A percentile compares a stretch with the other conserved stretches of the same genome.
Evolutionary conservation across 2,797 vertebrate genomes (phyloP).

Genomic region (Sparus aurata): DNA sequence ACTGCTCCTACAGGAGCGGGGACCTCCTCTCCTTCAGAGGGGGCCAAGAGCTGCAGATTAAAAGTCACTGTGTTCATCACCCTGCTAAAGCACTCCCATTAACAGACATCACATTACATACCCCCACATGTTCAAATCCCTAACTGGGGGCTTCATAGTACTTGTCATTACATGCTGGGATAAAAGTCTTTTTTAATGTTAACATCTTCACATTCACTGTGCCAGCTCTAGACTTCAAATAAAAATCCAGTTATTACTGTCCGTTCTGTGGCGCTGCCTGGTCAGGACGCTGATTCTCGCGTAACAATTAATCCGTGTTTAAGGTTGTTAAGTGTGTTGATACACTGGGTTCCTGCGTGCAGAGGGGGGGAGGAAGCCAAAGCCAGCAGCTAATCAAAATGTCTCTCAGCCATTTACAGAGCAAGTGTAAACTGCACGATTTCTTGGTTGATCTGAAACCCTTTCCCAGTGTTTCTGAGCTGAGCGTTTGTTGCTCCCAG

Average conservation of each 20-base stretch:
- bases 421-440: constrained; percentile 65
- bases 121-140: constrained; percentile 66
- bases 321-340: constrained; percentile 77
- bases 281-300: constrained; percentile 47
- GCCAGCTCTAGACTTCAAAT: constrained; percentile 57
- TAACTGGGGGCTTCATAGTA: constrained; percentile 57
- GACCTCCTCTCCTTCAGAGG: constrained; percentile 62
- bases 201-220: constrained; percentile 61
- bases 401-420: constrained; percentile 79
- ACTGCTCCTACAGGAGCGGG: constrained; percentile 63
- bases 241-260: constrained; percentile 66
- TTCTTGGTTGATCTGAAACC: constrained; percentile 58
- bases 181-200: constrained; percentile 66
- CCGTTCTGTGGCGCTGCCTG: constrained; percentile 40
- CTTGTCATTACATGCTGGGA: constrained; percentile 67
- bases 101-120: constrained; percentile 74
- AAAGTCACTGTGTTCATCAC: constrained; percentile 76
- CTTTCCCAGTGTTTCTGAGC: constrained; percentile 53
- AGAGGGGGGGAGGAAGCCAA: constrained; percentile 40
- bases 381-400: constrained; percentile 78
- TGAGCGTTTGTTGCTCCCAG: constrained; percentile 67
- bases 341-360: constrained; percentile 64
- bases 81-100: constrained; percentile 71
- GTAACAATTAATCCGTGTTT: constrained; percentile 81
- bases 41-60: constrained; percentile 71